Conservation (phyloP, 1,140 invertebrate genomes). For the Sweltsa coloradensis region DNA sequence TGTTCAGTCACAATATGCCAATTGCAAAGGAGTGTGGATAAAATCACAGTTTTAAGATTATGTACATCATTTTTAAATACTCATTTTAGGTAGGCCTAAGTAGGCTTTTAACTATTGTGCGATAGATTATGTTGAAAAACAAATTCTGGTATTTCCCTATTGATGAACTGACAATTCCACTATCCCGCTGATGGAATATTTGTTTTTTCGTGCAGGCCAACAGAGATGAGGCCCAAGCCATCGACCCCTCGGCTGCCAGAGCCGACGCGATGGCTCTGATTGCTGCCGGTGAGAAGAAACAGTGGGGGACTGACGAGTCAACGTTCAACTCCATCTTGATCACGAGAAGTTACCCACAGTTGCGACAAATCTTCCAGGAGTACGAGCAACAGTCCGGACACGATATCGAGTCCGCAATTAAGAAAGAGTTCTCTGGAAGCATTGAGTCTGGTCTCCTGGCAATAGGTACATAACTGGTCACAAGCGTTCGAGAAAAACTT, state of each 20-base stretch:
- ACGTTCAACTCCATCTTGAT: slow-evolving; percentile 51
- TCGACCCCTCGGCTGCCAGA: slow-evolving; percentile 34
- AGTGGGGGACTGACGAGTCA: slow-evolving; percentile 56
- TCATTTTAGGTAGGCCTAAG: background rate
- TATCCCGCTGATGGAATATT: background rate
- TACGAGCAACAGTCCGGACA: slow-evolving; percentile 47
- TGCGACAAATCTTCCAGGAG: slow-evolving; percentile 47
- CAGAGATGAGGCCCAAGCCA: slow-evolving; percentile 61
- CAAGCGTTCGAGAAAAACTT: background rate
- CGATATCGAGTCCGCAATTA: slow-evolving; percentile 52
- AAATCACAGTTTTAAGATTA: no score
- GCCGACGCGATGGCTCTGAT: slow-evolving; percentile 42
- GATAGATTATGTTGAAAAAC: background rate
- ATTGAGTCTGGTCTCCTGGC: slow-evolving; percentile 49
- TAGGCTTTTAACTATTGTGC: background rate
- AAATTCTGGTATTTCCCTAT: background rate
- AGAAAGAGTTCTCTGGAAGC: slow-evolving; percentile 58
- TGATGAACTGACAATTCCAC: background rate
- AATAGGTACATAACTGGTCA: slow-evolving; percentile 33
- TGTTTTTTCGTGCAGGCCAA: slow-evolving; percentile 45
- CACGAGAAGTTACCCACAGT: slow-evolving; percentile 43
- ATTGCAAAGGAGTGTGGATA: no score
- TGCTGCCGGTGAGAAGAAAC: slow-evolving; percentile 40
- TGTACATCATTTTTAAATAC: no score
- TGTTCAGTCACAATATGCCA: no score